Base-by-base conservation (phyloP, 2,113 vertebrate species). In the Egretta garzetta region DNA sequence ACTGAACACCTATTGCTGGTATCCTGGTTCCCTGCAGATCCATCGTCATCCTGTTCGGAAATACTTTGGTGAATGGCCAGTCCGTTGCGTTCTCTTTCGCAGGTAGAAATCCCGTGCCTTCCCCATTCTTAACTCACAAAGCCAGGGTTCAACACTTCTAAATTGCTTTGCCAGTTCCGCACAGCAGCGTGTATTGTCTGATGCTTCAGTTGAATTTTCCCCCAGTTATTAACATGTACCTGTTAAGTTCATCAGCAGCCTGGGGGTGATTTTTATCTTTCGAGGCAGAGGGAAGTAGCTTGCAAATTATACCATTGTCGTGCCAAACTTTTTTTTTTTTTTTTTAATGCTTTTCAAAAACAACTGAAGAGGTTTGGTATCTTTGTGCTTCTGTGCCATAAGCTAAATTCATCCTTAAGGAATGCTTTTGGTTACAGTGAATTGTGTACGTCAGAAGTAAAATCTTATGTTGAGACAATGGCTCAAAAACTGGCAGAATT, bases 191-290 rank as follows among this genome's bases (percentile, higher is more conserved):
- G n/a, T 62, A 33, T 84, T 83, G 70, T 88, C 74, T 66, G 62
- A 68, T 56, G 33, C 27, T 52, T 86, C 2, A 4, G 52, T 88
- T 94, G 41, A 82, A 68, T 91, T 93, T 94, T 79, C 77, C 87
- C 35, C 58, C 66, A 83, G 74, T 90, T 85, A 76, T 39, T 72
- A 73, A 43, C 39, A 8, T 10, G 70, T 75, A 88, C 70, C 88
- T 97, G 95, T 58, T 92, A 96, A 94, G 71, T 80, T 95, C 93
- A 96, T 95, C 93, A 93, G 63, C 53, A 86, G 85, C 75, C 67
- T 28, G 23, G 66, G 64, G 87, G 35, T 91, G 80, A 72, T 33
- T 91, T 93, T 95, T 97, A 94, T 95, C 96, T 96, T 39, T 64
- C 60, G 43, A 82, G 56, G 75, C 92, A 96, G 92, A 93, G 84